phyloP scores from a whole-genome alignment of 2,888 invertebrate genomes.

The Alloscopus bannaensis region DNA sequence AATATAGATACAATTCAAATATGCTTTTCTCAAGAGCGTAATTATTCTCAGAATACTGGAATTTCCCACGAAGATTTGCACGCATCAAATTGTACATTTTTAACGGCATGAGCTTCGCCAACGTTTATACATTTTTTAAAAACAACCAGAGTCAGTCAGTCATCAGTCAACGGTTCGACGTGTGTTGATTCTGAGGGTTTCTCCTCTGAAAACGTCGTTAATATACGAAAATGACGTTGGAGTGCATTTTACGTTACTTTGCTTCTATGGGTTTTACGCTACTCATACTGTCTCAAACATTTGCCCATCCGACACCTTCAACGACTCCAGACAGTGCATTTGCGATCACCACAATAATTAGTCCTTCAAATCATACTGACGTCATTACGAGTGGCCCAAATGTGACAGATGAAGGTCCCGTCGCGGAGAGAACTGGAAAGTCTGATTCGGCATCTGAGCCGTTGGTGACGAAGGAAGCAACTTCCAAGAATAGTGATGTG shows the following conservation, averaged over 20 bases:
- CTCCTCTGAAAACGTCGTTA: slow-evolving; percentile 12
- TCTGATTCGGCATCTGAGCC: not conserved
- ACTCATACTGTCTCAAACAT: slow-evolving; percentile 8
- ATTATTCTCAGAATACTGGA: slow-evolving; percentile 37
- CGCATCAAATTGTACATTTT: not conserved
- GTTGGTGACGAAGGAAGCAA: not conserved
- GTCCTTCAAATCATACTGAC: not conserved
- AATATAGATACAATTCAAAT: slow-evolving; percentile 34
- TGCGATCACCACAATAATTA: not conserved
- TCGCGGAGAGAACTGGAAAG: not conserved
- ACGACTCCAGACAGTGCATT: not conserved
- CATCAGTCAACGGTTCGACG: slow-evolving; percentile 15
- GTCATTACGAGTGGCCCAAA: not conserved
- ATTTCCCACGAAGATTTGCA: slow-evolving; percentile 35
- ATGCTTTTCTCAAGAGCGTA: slow-evolving; percentile 43
- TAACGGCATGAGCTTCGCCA: too few relatives aligned
- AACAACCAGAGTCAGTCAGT: slow-evolving; percentile 38
- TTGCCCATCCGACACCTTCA: not conserved
- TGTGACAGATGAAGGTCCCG: slow-evolving; percentile 5
- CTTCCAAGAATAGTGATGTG: not conserved
- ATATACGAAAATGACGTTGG: slow-evolving; percentile 21
- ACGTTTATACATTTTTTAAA: too few relatives aligned
- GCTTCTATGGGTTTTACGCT: not conserved
- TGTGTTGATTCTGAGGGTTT: slow-evolving; percentile 17
- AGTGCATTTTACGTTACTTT: slow-evolving; percentile 2